Evolutionary conservation across 2,113 vertebrate species (phyloP).

Genomic region (Phalacrocorax carbo): DNA sequence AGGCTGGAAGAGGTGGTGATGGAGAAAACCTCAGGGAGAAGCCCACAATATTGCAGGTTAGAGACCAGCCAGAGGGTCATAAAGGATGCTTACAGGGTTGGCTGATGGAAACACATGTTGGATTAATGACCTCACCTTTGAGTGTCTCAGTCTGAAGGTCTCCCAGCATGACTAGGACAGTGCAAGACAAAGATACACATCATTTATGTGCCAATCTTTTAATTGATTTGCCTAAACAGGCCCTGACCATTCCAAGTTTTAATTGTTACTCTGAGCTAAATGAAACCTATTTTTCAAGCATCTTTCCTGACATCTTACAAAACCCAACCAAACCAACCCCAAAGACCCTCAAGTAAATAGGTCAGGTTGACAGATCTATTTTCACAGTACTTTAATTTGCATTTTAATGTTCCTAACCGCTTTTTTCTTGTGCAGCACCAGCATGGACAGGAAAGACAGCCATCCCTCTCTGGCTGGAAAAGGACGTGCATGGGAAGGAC

Average conservation of each 20-base stretch:
- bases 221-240: slow-evolving; percentile 24
- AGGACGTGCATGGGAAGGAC: background rate
- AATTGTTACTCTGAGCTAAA: slow-evolving; percentile 41
- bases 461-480: background rate
- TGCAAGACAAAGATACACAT: background rate
- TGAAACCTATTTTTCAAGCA: slow-evolving; percentile 4
- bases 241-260: slow-evolving; percentile 19
- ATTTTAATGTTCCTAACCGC: background rate
- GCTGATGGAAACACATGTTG: background rate
- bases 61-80: background rate
- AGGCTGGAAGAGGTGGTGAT: background rate
- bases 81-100: background rate
- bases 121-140: background rate
- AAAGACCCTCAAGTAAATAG: background rate
- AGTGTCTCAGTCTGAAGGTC: background rate
- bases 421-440: background rate
- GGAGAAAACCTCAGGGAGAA: background rate
- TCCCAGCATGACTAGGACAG: background rate
- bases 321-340: background rate
- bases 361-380: background rate
- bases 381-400: background rate
- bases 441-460: background rate
- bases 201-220: slow-evolving; percentile 17
- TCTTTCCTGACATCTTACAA: background rate
- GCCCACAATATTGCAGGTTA: background rate